Base-by-base conservation (phyloP, 30 jellyfish, hydroid and myxozoan species). In the Aurelia sp. region DNA sequence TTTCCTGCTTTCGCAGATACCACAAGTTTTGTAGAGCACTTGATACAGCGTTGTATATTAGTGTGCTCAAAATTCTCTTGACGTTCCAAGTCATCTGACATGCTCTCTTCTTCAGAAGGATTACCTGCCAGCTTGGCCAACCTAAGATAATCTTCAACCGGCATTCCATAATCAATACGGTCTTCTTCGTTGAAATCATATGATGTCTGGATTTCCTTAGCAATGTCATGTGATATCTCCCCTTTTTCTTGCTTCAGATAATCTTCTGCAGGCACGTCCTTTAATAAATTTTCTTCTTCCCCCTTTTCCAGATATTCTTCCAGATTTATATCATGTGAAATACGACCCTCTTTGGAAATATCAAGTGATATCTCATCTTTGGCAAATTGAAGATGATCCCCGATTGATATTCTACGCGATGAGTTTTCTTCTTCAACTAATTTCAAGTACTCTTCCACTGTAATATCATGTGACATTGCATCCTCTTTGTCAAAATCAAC, bases 111-210 rank as follows among this genome's bases (percentile, higher is more conserved):
- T 44, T 44, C 7, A 44, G 55, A 44, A 44, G 9, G 9, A 44
- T 44, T 13, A 59, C 33, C 13, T 59, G 69, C 16, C 10, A 59
- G 6, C 33, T 21, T 59, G 13, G 33, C 33, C 69, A 21, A 59
- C 16, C 3, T 59, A 5, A 59, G 33, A 76, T 57, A 76, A 13
- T 57, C 87, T 76, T 72, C 84, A 5, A 27, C 63, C 30, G 48
- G 63, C 31, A 8, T 19, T 16, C 67, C 38, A 77, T 2, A 19
- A 44, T 44, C 55, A 8, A 44, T 44, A 44, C 10, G 10, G 8
- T 44, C 55, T 44, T 44, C 55, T 0, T 7, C 16, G 55, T 44
- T 13, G 15, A 44, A 7, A 44, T 44, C 55, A 44, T 13, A 44
- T 9, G 15, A 44, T 9, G 15, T 44, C 3, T 44, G 55, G 9